These are phyloP conservation scores for Drosophila stalkeri DNA, from an alignment of 2,888 invertebrate species.

Conservation along the genomic window DNA sequence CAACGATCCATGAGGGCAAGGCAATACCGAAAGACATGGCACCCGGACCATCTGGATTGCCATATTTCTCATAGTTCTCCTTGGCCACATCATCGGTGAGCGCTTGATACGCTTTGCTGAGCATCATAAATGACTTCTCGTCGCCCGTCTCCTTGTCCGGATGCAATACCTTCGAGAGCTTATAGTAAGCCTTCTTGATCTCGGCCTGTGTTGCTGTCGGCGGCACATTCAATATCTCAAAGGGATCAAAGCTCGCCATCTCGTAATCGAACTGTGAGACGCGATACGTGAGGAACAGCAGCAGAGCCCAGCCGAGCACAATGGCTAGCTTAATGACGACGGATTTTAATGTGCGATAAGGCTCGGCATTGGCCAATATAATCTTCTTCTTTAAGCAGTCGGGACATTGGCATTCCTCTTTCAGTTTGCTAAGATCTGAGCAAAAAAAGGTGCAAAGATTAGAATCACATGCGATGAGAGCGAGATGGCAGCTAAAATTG, in stretches of 20 bases:
- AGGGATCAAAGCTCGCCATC: constrained; percentile 99
- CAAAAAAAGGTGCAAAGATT: constrained; percentile 19
- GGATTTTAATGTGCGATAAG: constrained; percentile 94
- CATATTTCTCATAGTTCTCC: constrained; percentile 99
- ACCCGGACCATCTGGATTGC: constrained; percentile 99
- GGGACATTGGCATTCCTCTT: constrained; percentile 94
- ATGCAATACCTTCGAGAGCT: constrained; percentile 96
- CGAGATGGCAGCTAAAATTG: constrained; percentile 6
- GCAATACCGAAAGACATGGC: constrained; percentile 99
- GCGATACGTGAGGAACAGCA: constrained; percentile 94
- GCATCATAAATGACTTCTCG: constrained; percentile 98
- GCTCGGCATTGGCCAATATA: constrained; percentile 93
- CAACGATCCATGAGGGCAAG: constrained; percentile 99
- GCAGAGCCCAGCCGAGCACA: constrained; percentile 92
- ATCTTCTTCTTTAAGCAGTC: constrained; percentile 94
- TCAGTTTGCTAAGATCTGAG: constrained; percentile 90
- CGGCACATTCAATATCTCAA: constrained; percentile 96
- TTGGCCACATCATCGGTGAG: constrained; percentile 98
- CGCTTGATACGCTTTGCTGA: constrained; percentile 96
- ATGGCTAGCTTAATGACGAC: constrained; percentile 92
- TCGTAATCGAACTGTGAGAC: constrained; percentile 99
- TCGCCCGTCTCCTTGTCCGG: constrained; percentile 99
- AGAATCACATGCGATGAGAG: constrained; percentile 20
- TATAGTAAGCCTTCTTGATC: constrained; percentile 98
- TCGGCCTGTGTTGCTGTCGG: constrained; percentile 93